Conservation (phyloP, 2,797 vertebrate species). For the Perdix hodgsoniae region DNA sequence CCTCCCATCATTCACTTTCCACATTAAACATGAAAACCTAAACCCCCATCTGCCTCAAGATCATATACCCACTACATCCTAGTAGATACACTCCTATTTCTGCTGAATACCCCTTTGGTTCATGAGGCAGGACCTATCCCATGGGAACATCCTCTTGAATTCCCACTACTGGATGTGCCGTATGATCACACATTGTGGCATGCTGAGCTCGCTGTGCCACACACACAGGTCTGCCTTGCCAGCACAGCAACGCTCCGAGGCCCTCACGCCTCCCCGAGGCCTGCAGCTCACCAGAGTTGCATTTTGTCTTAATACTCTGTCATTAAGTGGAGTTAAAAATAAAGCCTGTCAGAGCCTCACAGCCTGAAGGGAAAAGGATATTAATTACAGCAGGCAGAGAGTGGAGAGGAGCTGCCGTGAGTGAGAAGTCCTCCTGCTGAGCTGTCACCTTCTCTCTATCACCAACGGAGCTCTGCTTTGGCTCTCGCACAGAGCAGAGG, state of each 20-base stretch:
- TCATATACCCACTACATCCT: not conserved
- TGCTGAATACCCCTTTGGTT: not conserved
- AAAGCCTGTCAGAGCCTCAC: slow-evolving; percentile 63
- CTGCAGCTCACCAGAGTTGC: slow-evolving; percentile 48
- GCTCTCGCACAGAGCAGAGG: not conserved
- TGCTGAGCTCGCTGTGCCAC: accelerated
- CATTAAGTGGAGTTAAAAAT: slow-evolving; percentile 76
- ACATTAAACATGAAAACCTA: not conserved
- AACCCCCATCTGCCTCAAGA: not conserved
- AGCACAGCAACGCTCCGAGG: not conserved
- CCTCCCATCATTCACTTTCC: not conserved
- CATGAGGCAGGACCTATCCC: not conserved
- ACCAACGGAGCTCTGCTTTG: not conserved
- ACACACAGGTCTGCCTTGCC: not conserved
- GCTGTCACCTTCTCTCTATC: slow-evolving; percentile 48
- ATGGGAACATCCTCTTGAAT: not conserved
- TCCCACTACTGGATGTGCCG: not conserved
- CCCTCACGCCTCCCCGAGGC: not conserved
- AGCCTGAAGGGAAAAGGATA: slow-evolving; percentile 68
- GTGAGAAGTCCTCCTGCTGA: slow-evolving; percentile 8
- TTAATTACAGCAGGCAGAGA: slow-evolving; percentile 76
- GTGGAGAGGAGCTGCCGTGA: slow-evolving; percentile 52
- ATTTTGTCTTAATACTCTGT: slow-evolving; percentile 68
- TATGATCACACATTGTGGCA: not conserved
- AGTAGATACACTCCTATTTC: not conserved